Base-by-base conservation (phyloP, 1,140 invertebrate genomes). In the Leptinotarsa lineolata region DNA sequence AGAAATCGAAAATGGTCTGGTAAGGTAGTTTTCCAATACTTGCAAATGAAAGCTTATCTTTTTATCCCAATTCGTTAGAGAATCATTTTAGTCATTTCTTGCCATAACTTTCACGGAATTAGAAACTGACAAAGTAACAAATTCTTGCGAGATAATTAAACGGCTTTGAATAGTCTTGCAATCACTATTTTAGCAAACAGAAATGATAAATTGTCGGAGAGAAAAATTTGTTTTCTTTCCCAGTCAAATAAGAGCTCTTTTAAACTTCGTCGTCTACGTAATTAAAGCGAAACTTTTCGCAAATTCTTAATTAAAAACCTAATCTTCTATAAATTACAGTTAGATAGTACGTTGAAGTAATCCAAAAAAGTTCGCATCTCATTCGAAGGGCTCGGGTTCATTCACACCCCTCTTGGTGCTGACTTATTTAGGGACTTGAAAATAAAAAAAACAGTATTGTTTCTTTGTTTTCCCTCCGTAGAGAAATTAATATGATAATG, bases 311-410 rank as follows among this genome's bases (percentile, higher is more conserved):
- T 65, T 65, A 65, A 65, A 65, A 65, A 65, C 63, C 39, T 65
- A 65, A 65, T 65, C 63, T 65, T 24, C 63, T 65, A 65, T 65
- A 65, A 65, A 65, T 65, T 65, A 65, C 63, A 65, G 39, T 65
- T 24, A 39, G 63, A 65, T 65, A 65, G 18, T 39, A 65, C 63
- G 63, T 24, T 65, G 22, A 65, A 65, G 22, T 65, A 30, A 65
- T 65, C 63, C 39, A 21, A 65, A 65, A 65, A 65, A 65, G 63
- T 65, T 65, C 24, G 22, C 24, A 18, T 65, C 63, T 65, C 22
- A 11, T 12, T 39, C 21, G 22, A 24, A 65, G 24, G 22, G 24
- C 6, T 65, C 24, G 20, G 11, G 22, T 30, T 65, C 22, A 39
- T 65, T 65, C 22, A 6, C 63, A 30, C 22, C 22, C 39, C 0